phyloP scores from a whole-genome alignment of 2,113 vertebrate genomes.

The Lasiurus cinereus region DNA sequence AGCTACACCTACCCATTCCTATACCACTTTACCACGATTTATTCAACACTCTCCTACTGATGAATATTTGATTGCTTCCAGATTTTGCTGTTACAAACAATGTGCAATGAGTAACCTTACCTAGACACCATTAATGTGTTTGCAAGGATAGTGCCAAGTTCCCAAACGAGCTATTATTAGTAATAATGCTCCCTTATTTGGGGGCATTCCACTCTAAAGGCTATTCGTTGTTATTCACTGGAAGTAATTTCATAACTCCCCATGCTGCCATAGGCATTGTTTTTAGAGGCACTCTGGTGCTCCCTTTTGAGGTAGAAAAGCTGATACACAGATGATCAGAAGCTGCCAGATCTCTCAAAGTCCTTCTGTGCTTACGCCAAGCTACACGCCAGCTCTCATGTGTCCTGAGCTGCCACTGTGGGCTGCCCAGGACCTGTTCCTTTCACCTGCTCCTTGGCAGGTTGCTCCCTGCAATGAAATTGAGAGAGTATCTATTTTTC shows the following conservation, averaged over 20 bases:
- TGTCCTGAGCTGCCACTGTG: neutral
- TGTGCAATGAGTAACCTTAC: neutral
- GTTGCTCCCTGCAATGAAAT: neutral
- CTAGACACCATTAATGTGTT: neutral
- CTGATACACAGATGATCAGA: neutral
- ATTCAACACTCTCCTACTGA: neutral
- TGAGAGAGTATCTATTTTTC: neutral
- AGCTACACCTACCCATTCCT: neutral
- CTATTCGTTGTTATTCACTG: neutral
- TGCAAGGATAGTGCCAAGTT: neutral
- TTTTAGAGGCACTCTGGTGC: neutral
- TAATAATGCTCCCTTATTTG: neutral
- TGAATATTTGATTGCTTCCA: slow-evolving; percentile 7
- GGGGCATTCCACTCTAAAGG: neutral
- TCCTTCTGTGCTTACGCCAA: neutral
- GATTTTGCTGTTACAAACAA: neutral
- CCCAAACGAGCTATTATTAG: neutral
- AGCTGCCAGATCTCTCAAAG: slow-evolving; percentile 3
- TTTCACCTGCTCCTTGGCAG: neutral
- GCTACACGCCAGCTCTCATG: neutral
- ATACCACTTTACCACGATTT: neutral
- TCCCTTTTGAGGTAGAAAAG: neutral
- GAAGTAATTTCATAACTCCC: neutral
- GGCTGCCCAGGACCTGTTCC: neutral
- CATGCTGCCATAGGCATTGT: neutral